Percentiles rank a stretch among this genome's conserved stretches.
phyloP scores from a whole-genome alignment of 2,113 vertebrate genomes.

The Muscicapa adusta region DNA sequence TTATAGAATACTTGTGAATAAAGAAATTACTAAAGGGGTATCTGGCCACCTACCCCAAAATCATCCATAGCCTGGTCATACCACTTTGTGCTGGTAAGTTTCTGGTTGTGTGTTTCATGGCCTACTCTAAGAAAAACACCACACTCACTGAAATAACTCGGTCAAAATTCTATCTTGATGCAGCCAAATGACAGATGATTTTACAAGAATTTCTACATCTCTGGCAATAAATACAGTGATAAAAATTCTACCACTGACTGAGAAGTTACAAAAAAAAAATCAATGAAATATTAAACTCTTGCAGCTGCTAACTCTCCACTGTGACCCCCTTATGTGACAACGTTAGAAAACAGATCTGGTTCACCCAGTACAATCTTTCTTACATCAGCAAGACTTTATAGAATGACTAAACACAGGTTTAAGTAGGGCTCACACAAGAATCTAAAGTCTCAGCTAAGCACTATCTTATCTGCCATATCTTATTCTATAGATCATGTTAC shows the following conservation, averaged over 20 bases:
- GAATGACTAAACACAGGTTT: neutral
- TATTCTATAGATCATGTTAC: neutral
- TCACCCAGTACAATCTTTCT: neutral
- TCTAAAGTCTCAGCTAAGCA: neutral
- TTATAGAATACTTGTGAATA: neutral
- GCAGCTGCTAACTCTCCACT: neutral
- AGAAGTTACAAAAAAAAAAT: neutral
- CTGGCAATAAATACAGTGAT: neutral
- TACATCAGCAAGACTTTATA: neutral
- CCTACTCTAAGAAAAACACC: neutral
- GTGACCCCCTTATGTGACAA: neutral
- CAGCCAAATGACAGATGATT: neutral
- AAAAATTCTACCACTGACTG: neutral
- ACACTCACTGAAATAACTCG: neutral
- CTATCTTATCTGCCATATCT: neutral
- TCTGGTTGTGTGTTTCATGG: neutral
- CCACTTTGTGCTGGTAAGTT: rapidly evolving
- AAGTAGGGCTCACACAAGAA: neutral
- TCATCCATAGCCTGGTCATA: neutral
- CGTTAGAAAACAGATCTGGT: neutral
- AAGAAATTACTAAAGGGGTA: neutral
- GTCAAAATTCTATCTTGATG: neutral
- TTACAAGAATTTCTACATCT: neutral
- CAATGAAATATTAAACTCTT: neutral
- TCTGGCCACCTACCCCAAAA: neutral